These are phyloP conservation scores for Hipparchia semele DNA, from an alignment of 2,888 invertebrate species.

Conservation along the genomic window DNA sequence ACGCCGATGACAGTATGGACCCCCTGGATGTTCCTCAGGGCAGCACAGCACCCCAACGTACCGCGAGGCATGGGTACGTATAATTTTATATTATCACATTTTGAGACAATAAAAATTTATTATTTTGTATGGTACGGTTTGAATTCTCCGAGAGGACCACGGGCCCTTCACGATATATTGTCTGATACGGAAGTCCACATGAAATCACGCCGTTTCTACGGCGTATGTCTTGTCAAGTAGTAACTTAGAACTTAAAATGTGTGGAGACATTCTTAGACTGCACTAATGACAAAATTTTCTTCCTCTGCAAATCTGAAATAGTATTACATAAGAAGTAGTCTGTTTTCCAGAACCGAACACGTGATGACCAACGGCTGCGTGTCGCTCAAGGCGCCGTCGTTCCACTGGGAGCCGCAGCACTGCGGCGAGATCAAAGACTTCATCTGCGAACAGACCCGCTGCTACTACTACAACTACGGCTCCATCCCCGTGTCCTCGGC, in stretches of 20 bases:
- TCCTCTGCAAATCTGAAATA: conserved; percentile 31
- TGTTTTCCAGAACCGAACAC: conserved; percentile 80
- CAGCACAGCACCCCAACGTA: conserved; percentile 90
- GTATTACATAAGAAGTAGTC: conserved; percentile 75
- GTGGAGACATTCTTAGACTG: background rate
- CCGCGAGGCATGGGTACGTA: conserved; percentile 88
- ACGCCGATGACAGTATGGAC: conserved; percentile 82
- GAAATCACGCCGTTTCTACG: background rate
- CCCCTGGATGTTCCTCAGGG: conserved; percentile 86
- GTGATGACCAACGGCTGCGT: conserved; percentile 88
- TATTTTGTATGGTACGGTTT: no score
- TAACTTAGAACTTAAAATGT: background rate
- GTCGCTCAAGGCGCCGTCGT: conserved; percentile 88
- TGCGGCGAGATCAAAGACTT: conserved; percentile 93
- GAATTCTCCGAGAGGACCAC: no score
- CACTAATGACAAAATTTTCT: background rate
- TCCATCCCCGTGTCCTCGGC: conserved; percentile 94
- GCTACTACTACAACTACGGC: conserved; percentile 95
- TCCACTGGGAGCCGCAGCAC: conserved; percentile 92
- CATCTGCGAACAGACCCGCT: conserved; percentile 95
- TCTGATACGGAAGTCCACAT: no score
- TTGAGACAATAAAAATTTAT: background rate
- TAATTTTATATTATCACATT: conserved; percentile 10
- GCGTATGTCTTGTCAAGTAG: background rate
- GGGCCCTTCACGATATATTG: no score